Conservation (phyloP, 1,140 invertebrate species). For the Vanessa atalanta region DNA sequence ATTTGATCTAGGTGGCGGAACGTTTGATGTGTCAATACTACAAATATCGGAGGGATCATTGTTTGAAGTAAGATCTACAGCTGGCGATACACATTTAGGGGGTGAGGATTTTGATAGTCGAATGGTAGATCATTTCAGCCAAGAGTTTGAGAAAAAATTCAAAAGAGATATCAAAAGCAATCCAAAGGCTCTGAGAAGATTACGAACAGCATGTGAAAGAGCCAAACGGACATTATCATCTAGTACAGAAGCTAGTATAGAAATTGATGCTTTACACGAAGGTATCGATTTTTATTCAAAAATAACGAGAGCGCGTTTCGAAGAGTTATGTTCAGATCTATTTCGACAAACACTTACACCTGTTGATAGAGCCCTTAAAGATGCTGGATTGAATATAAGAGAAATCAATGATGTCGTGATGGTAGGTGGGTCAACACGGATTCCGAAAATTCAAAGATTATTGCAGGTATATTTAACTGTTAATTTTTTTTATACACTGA, state of each 20-base stretch:
- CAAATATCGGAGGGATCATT: conserved; percentile 92
- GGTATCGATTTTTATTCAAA: conserved; percentile 93
- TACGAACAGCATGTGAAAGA: conserved; percentile 88
- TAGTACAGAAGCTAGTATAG: conserved; percentile 85
- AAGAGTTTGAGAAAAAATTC: conserved; percentile 92
- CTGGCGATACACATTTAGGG: conserved; percentile 88
- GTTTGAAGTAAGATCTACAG: conserved; percentile 90
- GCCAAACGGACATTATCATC: conserved; percentile 86
- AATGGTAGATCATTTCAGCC: conserved; percentile 89
- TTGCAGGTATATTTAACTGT: conserved; percentile 62
- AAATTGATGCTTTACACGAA: conserved; percentile 89
- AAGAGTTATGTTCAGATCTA: conserved; percentile 93
- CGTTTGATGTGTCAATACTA: conserved; percentile 93
- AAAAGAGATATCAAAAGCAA: conserved; percentile 89
- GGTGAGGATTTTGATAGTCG: conserved; percentile 91
- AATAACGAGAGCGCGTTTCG: conserved; percentile 91
- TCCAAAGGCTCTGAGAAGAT: conserved; percentile 87
- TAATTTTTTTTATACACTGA: not conserved
- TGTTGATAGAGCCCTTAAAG: conserved; percentile 87
- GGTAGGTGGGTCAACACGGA: conserved; percentile 85
- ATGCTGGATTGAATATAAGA: conserved; percentile 88
- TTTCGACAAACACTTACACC: conserved; percentile 86
- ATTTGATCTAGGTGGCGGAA: conserved; percentile 88
- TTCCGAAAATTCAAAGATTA: conserved; percentile 85
- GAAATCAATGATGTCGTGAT: conserved; percentile 85